Conservation (phyloP, 2,113 vertebrate genomes). For the Bufo bufo region DNA sequence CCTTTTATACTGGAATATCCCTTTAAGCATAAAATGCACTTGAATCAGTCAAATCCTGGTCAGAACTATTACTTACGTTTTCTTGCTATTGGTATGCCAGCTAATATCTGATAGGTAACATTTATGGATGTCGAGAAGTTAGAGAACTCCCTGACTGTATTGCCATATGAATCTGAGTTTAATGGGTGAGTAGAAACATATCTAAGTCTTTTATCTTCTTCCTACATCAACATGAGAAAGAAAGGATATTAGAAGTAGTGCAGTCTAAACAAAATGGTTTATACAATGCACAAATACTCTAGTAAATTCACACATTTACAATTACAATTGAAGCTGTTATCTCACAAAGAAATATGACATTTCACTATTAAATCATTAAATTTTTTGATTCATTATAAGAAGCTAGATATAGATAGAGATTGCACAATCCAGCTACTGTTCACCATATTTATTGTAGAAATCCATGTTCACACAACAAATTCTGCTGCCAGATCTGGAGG, state of each 20-base stretch:
- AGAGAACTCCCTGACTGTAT: constrained; percentile 88
- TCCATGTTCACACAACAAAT: too few relatives aligned
- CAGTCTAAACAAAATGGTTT: not conserved
- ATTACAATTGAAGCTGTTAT: not conserved
- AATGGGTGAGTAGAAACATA: constrained; percentile 85
- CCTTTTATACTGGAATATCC: too few relatives aligned
- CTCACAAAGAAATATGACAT: too few relatives aligned
- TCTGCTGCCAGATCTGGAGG: too few relatives aligned
- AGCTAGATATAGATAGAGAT: too few relatives aligned
- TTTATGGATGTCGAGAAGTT: constrained; percentile 96
- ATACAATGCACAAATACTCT: not conserved
- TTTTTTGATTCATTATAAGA: too few relatives aligned
- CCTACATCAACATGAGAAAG: constrained; percentile 74
- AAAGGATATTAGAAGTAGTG: constrained; percentile 39
- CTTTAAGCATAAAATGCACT: not conserved
- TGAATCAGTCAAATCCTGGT: not conserved
- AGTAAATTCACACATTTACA: not conserved
- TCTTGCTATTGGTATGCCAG: constrained; percentile 87
- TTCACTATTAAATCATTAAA: too few relatives aligned
- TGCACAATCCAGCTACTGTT: too few relatives aligned
- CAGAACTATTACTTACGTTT: constrained; percentile 80
- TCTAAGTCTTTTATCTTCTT: constrained; percentile 88
- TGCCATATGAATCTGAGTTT: constrained; percentile 86
- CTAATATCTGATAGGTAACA: constrained; percentile 92
- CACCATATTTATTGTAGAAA: too few relatives aligned